Evolutionary conservation across 2,888 invertebrate species (phyloP), one percentile per base, ranked within the genome.

Genomic region (Andricus quercusramuli): DNA sequence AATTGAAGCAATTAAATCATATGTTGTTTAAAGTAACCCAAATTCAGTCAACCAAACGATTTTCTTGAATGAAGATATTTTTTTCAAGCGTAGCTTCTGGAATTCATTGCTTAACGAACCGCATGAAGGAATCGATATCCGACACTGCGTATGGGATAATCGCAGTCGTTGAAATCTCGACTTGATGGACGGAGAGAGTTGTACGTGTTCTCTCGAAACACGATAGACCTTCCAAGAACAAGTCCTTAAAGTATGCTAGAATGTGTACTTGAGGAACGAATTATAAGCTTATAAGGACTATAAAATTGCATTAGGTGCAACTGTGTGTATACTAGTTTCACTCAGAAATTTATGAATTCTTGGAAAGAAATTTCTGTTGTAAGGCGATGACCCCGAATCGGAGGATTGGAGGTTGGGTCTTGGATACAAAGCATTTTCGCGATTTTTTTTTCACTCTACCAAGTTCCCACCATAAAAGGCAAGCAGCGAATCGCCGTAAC

Each of bases 91-190:
- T 6, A 29, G 51, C 29, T 51, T 51, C 70, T 70, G 70, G 29
- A n/a, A 74, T 56, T 74, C 32, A 20, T 74, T 74, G 74, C 74
- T 56, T 51, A 74, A 74, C 32, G 20, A 32, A 13, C 22, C 25
- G 32, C 32, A 29, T 56, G 13, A n/a, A 51, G 29, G 56, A 74
- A 74, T 32, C 56, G 56, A 56, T 56, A 56, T 56, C 56, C 32
- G 51, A 70, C 70, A 70, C 70, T 51, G 70, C 20, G 51, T 70
- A 51, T 70, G 70, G 70, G 70, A 70, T 70, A 70, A 70, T 70
- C 51, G 8, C 47, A 70, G 25, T 70, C 68, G 68, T 70, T 70
- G 68, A 70, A 70, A 70, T 70, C 68, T 70, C 47, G 47, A 56
- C 56, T 56, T 56, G 56, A 6, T n/a, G 8, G 56, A 56, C 56